Conservation (phyloP, 1,140 invertebrate species). For the Sogatella furcifera region DNA sequence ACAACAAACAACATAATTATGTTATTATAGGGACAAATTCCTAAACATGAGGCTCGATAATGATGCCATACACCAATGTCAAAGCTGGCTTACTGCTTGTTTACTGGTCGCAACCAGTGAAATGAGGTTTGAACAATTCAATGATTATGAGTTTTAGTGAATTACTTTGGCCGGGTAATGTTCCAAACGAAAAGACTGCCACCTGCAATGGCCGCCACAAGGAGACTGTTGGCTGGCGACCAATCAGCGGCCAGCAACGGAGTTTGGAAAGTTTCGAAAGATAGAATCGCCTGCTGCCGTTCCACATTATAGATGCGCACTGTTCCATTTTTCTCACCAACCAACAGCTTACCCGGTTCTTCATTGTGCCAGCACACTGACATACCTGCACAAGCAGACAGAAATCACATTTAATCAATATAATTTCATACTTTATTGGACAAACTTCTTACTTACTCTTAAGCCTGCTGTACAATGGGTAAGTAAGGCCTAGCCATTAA, state of each 20-base stretch:
- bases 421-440: no score
- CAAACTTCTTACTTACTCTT: no score
- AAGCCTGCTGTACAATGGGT: no score
- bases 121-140: no score
- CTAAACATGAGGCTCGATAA: no score
- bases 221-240: slow-evolving; percentile 46
- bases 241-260: slow-evolving; percentile 59
- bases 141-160: no score
- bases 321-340: slow-evolving; percentile 61
- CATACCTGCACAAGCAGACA: slow-evolving; percentile 33
- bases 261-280: slow-evolving; percentile 49
- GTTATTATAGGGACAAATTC: no score
- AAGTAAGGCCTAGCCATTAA: no score
- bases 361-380: slow-evolving; percentile 56
- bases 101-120: no score
- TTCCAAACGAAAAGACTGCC: slow-evolving; percentile 54
- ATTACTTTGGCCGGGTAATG: slow-evolving; percentile 44
- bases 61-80: no score
- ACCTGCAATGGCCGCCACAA: slow-evolving; percentile 45
- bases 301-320: slow-evolving; percentile 61
- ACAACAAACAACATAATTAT: no score
- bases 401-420: neutral
- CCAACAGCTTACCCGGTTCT: slow-evolving; percentile 59
- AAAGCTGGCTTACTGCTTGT: no score
- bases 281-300: slow-evolving; percentile 55